Conservation (phyloP, 2,113 vertebrate genomes). For the Chloropsis hardwickii region DNA sequence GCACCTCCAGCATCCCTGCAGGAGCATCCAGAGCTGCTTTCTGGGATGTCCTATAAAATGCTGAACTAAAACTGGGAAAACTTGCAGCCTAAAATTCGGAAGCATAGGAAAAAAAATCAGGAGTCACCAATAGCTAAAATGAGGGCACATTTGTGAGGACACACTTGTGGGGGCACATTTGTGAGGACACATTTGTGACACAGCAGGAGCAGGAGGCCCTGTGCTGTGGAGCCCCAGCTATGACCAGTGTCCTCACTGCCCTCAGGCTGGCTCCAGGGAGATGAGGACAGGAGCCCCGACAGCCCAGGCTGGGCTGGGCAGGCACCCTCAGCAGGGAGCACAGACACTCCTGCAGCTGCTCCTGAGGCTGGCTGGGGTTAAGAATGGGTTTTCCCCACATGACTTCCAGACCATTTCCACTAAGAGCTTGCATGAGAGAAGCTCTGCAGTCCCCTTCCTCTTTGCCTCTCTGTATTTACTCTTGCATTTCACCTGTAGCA, state of each 20-base stretch:
- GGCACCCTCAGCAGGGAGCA: background rate
- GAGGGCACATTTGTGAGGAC: background rate
- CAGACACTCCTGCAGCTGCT: background rate
- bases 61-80: background rate
- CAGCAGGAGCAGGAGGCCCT: background rate
- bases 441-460: background rate
- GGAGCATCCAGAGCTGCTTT: background rate
- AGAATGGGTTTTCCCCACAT: background rate
- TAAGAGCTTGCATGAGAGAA: background rate
- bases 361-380: background rate
- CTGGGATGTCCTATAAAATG: background rate
- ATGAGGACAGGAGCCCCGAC: background rate
- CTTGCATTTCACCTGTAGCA: background rate
- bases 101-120: background rate
- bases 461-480: background rate
- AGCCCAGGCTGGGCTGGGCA: background rate
- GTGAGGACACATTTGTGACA: too few species aligned
- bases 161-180: too few species aligned
- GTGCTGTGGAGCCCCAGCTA: background rate
- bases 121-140: background rate
- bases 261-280: fast-evolving
- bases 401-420: background rate
- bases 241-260: background rate
- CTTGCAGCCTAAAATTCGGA: background rate
- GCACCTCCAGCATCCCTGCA: background rate